Evolutionary conservation across 2,888 invertebrate genomes (phyloP).

Genomic region (Rambutsinella grinnellia): DNA sequence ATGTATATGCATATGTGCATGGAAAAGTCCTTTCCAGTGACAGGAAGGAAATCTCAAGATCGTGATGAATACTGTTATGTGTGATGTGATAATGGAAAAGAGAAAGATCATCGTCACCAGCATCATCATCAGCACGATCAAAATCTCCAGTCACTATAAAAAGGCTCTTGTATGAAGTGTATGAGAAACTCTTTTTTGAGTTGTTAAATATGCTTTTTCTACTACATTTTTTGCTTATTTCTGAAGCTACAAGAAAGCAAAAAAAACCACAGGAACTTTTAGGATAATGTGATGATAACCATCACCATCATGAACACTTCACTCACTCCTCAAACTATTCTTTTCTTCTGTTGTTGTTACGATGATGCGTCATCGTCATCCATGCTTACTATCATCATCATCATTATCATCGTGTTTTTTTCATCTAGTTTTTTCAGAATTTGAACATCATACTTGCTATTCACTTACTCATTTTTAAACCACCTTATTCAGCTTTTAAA

Average conservation of each 20-base stretch:
- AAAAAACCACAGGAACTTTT: conserved; percentile 3
- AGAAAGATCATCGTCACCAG: conserved; percentile 29
- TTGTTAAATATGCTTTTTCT: no score
- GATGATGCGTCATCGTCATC: neutral
- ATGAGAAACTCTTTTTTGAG: no score
- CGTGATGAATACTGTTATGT: neutral
- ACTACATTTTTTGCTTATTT: no score
- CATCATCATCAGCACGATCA: conserved; percentile 25
- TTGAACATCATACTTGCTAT: no score
- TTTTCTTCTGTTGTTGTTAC: neutral
- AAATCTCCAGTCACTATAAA: neutral
- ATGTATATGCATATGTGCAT: neutral
- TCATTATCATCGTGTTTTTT: no score
- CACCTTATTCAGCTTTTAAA: no score
- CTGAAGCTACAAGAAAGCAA: neutral
- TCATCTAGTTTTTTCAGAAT: no score
- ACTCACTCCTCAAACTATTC: neutral
- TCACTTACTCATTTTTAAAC: no score
- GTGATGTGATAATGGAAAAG: conserved; percentile 43
- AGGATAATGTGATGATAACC: conserved; percentile 39
- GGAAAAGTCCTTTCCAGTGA: conserved; percentile 19
- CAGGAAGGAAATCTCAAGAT: conserved; percentile 47
- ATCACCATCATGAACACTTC: conserved; percentile 27
- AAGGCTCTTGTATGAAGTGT: no score
- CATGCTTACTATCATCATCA: no score